These are phyloP conservation scores for Boleophthalmus pectinirostris DNA, from an alignment of 2,113 vertebrate genomes.

Conservation along the genomic window DNA sequence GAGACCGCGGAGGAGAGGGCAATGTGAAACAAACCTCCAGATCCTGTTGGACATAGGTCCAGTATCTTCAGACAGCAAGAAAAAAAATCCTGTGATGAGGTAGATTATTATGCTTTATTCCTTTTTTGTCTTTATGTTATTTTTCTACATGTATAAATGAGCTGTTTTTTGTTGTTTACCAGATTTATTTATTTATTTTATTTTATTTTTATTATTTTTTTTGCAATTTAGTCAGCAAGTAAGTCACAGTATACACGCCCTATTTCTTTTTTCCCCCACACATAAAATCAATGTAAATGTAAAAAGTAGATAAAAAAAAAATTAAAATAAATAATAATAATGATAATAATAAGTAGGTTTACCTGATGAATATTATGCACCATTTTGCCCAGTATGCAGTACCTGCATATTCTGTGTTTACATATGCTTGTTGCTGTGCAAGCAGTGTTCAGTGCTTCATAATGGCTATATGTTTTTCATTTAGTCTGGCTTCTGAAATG, in stretches of 20 bases:
- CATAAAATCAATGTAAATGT: too few relatives aligned
- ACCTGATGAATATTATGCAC: background rate
- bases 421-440: slow-evolving; percentile 28
- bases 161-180: background rate
- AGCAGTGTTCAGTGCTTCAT: slow-evolving; percentile 29
- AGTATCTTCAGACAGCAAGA: slow-evolving; percentile 48
- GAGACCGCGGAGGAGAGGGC: slow-evolving; percentile 40
- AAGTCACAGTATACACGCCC: too few relatives aligned
- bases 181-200: too few relatives aligned
- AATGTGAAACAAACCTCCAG: slow-evolving; percentile 37
- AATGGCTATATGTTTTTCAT: background rate
- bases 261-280: too few relatives aligned
- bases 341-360: too few relatives aligned
- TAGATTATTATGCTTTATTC: slow-evolving; percentile 16
- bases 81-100: slow-evolving; percentile 52
- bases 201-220: too few relatives aligned
- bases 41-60: slow-evolving; percentile 47
- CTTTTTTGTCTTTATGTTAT: background rate
- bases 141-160: background rate
- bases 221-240: too few relatives aligned
- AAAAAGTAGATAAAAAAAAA: too few relatives aligned
- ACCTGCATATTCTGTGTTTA: slow-evolving; percentile 42
- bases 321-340: too few relatives aligned
- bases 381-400: background rate
- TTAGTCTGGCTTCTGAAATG: background rate